Evolutionary conservation across 2,888 invertebrate genomes (phyloP), one percentile per base, ranked within the genome.

Genomic region (Pherbina coryleti): DNA sequence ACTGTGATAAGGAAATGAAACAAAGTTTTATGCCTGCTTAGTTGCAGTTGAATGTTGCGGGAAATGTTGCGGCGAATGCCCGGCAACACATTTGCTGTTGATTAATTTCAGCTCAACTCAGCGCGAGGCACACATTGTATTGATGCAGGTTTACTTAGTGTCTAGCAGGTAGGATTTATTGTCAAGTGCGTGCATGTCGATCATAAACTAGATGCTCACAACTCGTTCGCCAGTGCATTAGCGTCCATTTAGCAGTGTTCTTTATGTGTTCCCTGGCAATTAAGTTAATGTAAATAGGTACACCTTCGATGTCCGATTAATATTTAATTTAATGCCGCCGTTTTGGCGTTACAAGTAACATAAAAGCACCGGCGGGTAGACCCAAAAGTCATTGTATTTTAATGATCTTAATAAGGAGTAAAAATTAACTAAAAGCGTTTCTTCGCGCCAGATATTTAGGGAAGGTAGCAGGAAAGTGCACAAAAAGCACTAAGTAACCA

Each of bases 271-370:
- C 51, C 25, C 25, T 53, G 22, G 57, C 72, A 57, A 57, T 57
- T 72, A 57, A 53, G 37, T 37, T 60, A 72, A 72, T 60, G 72
- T 57, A 57, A 57, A 57, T 57, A 72, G 34, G 60, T 60, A 57
- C 72, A 71, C 72, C 72, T 72, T 57, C 57, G 72, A 60, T 72
- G 72, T 19, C 44, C 72, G 60, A 72, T 72, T 72, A 57, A 72
- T 72, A 22, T 34, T 57, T 72, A 57, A 72, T 60, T 60, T 37
- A 34, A 14, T 22, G 17, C 22, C 28, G 25, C 11, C 14, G 25
- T 25, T 28, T 17, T 28, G 25, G 51, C 60, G 22, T 14, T 25
- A 44, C 44, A 44, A 44, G 44, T 3, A 44, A 1, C 44, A 14
- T 44, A 44, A 44, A 11, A 44, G 44, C 44, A 2, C 44, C 44